These are phyloP conservation scores for Trematocara nigrifrons DNA, from an alignment of 2,113 vertebrate species.

Conservation along the genomic window DNA sequence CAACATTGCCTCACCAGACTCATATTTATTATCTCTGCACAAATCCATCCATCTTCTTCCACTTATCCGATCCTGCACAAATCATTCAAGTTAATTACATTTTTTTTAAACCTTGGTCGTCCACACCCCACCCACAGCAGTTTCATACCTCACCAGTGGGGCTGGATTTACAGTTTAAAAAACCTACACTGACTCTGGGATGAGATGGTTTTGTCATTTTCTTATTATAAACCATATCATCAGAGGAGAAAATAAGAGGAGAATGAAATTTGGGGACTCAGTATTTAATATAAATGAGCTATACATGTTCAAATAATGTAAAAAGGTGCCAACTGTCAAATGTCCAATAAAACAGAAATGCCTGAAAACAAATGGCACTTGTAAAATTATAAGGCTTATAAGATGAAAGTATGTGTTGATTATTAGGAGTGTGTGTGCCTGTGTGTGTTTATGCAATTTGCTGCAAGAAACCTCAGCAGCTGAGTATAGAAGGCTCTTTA, in stretches of 20 bases:
- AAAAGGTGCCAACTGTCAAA: background rate
- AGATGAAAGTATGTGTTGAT: background rate
- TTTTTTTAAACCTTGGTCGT: background rate
- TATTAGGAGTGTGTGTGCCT: background rate
- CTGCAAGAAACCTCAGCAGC: background rate
- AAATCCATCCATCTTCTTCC: background rate
- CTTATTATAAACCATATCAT: background rate
- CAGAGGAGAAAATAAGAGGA: background rate
- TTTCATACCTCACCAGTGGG: background rate
- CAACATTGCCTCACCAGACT: background rate
- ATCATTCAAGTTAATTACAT: background rate
- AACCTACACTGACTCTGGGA: background rate
- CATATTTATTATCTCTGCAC: background rate
- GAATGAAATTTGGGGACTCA: background rate
- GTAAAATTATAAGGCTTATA: background rate
- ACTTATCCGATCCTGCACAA: background rate
- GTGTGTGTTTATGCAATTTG: background rate
- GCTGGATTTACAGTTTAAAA: background rate
- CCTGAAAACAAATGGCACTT: background rate
- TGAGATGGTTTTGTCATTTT: background rate
- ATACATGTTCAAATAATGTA: background rate
- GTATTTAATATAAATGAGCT: background rate
- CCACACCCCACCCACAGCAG: background rate
- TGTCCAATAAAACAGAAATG: background rate
- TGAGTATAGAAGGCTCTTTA: conserved; percentile 7